Evolutionary conservation across 2,888 invertebrate genomes (phyloP), one percentile per base, ranked within the genome.

Genomic region (Abscondita cerata): DNA sequence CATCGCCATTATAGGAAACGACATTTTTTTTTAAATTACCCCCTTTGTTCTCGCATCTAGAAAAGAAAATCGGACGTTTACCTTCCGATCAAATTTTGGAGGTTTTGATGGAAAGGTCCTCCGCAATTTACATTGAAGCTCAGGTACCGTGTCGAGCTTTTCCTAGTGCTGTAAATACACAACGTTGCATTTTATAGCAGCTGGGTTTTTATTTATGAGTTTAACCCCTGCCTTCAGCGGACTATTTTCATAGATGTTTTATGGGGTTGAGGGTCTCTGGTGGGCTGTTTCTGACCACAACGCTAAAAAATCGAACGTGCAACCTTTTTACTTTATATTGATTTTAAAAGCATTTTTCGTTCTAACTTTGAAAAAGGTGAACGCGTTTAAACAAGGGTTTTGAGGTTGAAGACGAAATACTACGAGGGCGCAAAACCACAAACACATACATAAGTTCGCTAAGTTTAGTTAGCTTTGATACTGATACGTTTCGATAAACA

Each of bases 161-260:
- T 52, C 53, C 60, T 66, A 68, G 64, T 64, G 64, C 58, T 51
- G 63, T 64, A 66, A 64, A 62, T 58, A 64, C 61, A 66, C 64
- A 56, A 59, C 62, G 61, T 47, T 62, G 64, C 60, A 64, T 66
- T 66, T 66, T 66, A 66, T 64, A 57, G 59, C 59, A 19, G 18
- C 16, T 18, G 44, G 57, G 59, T 53, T 69, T 70, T 72, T 72
- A 71, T 72, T 68, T 70, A 68, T 68, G 62, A 57, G 64, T 62
- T 55, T 59, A 66, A 67, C 55, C 66, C 62, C 63, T 62, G 67
- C 70, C 72, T 69, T 69, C 71, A 66, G 67, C 68, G 69, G 64
- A 68, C 66, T 64, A 66, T 69, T 66, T 70, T 70, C 71, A 67
- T 70, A 68, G 71, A 70, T 71, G 73, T 71, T 73, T 73, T 72